Conservation (phyloP, 2,888 invertebrate genomes). For the Luffia ferchaultella region DNA sequence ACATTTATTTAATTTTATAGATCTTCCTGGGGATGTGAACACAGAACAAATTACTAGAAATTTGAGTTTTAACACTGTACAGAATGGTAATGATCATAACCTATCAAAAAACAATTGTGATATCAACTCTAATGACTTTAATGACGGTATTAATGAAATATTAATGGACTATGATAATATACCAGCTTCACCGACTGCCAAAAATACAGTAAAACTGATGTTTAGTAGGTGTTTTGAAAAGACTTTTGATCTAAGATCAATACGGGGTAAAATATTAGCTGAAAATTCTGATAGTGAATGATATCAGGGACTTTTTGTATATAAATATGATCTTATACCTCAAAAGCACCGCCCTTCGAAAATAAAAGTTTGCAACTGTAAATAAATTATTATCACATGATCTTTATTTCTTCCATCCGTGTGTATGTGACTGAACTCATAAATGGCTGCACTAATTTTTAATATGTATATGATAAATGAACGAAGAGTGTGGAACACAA, state of each 20-base stretch:
- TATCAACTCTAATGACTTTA: background rate
- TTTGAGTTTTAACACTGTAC: no score
- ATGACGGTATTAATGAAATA: background rate
- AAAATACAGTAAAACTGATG: conserved; percentile 67
- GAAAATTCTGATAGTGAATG: conserved; percentile 75
- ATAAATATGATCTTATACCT: no score
- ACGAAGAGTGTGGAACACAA: no score
- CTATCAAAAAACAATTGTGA: conserved; percentile 15
- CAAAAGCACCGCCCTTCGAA: no score
- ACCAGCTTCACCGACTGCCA: conserved; percentile 68
- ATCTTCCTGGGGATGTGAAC: conserved; percentile 31
- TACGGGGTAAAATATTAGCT: conserved; percentile 69
- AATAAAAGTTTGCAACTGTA: no score
- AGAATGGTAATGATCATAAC: conserved; percentile 18
- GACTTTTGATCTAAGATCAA: conserved; percentile 71
- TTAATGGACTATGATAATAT: conserved; percentile 52
- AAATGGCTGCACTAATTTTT: no score
- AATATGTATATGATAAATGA: no score
- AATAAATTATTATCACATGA: no score
- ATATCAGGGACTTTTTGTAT: no score
- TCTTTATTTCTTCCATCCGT: no score
- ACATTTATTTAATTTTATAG: conserved; percentile 53
- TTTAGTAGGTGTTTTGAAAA: conserved; percentile 78
- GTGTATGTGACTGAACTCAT: no score
- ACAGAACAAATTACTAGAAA: conserved; percentile 18